Conservation (phyloP, 2,113 vertebrate species). For the Tenrec ecaudatus region DNA sequence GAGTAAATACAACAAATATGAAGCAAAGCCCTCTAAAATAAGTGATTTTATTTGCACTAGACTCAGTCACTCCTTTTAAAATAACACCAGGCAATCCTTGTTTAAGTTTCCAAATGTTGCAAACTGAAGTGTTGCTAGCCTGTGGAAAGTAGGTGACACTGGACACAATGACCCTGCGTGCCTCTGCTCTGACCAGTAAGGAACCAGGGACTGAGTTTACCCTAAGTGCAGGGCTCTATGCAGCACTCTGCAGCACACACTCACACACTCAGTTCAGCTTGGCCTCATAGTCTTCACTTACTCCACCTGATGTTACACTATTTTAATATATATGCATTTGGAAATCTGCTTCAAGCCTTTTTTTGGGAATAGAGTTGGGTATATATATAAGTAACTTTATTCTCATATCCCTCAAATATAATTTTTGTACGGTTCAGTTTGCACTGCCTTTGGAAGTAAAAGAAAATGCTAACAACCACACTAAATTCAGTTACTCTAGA, state of each 20-base stretch:
- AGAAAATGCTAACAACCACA: not conserved
- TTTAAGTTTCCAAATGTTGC: not conserved
- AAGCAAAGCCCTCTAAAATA: not conserved
- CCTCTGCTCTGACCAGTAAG: not conserved
- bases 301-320: not conserved
- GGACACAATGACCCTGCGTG: not conserved
- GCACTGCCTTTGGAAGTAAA: not conserved
- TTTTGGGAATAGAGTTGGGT: not conserved
- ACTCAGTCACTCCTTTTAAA: not conserved
- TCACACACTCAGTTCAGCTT: not conserved
- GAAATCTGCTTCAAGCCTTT: conserved; percentile 4
- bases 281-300: not conserved
- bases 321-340: not conserved
- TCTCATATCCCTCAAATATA: conserved; percentile 16
- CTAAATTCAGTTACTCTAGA: not conserved
- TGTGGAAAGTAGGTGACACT: not conserved
- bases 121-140: not conserved
- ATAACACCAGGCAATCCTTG: not conserved
- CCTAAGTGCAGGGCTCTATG: not conserved
- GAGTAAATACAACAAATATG: not conserved
- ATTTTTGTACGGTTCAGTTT: not conserved
- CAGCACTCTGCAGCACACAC: accelerated
- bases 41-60: not conserved
- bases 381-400: not conserved
- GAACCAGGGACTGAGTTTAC: not conserved